Conservation (phyloP, 2,113 vertebrate species). For the Campylomormyrus tamandua region DNA sequence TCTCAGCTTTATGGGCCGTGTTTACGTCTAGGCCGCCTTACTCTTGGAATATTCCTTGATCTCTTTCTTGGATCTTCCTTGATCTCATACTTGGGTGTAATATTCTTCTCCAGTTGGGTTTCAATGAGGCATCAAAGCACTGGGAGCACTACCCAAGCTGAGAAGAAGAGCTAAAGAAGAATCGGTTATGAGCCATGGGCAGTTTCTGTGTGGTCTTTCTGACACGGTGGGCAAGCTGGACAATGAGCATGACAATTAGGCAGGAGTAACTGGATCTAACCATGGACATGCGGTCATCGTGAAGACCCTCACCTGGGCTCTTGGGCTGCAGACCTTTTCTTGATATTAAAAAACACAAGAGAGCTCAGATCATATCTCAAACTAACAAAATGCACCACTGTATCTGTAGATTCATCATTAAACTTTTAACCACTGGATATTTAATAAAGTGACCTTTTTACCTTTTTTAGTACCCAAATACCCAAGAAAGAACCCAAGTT, state of each 20-base stretch:
- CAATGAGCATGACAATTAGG: slow-evolving; percentile 46
- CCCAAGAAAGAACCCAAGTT: not conserved
- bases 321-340: not conserved
- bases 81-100: not conserved
- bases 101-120: not conserved
- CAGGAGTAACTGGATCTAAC: not conserved
- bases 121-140: not conserved
- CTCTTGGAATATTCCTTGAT: not conserved
- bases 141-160: not conserved
- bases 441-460: not conserved
- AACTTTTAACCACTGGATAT: not conserved
- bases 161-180: slow-evolving; percentile 16
- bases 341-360: not conserved
- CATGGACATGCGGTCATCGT: not conserved
- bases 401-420: not conserved
- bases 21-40: not conserved
- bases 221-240: slow-evolving; percentile 44
- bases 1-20: not conserved
- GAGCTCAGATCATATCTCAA: not conserved
- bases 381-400: not conserved
- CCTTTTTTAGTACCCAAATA: not conserved
- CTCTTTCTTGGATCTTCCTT: not conserved
- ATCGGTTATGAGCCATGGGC: slow-evolving; percentile 6
- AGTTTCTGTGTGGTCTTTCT: slow-evolving; percentile 24
- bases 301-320: not conserved